Base-by-base conservation (phyloP, 2,113 vertebrate genomes). In the Saccopteryx leptura region DNA sequence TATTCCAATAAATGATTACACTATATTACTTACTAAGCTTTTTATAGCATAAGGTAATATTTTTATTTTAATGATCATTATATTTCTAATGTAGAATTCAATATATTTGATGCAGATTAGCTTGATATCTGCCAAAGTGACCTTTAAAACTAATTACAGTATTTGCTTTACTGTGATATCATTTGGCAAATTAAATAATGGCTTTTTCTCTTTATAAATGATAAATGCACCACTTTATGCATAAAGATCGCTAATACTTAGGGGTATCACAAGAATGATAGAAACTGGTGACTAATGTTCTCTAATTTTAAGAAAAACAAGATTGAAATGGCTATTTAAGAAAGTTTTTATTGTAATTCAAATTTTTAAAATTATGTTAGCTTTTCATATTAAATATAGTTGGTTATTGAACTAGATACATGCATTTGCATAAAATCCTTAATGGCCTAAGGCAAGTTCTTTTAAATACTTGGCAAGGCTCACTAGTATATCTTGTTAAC, bases 51-150 rank as follows among this genome's bases (percentile, higher is more conserved):
- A 81, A 75, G 31, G 18, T 48, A 91, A 60, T 75, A 75, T 85
- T 96, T 96, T 81, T 75, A 71, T 75, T 90, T 54, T 60, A 97
- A 68, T 96, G 24, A 89, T 54, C 61, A 50, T 26, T 69, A 87
- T 46, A 94, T 96, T 90, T 90, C 31, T 92, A 95, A 87, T 65
- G 31, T 60, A 78, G 31, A 84, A 74, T 69, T 90, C 56, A 85
- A 10, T 61, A 26, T 92, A 60, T 24, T 46, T 81, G 26, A 93
- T 92, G 2, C 28, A 60, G 13, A 80, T 71, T 33, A 86, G 3
- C 6, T 74, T 91, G n/a, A 19, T 60, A n/a, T 80, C 28, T 72
- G 3, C 83, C 60, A 83, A 68, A 84, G 23, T 79, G 15, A 89
- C 48, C 31, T 95, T 94, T 52, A 88, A 93, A 96, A 71, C 5